A percentile compares a stretch with the other conserved stretches of the same genome.
phyloP scores from a whole-genome alignment of 2,888 invertebrate species.

The Cerastis leucographa region DNA sequence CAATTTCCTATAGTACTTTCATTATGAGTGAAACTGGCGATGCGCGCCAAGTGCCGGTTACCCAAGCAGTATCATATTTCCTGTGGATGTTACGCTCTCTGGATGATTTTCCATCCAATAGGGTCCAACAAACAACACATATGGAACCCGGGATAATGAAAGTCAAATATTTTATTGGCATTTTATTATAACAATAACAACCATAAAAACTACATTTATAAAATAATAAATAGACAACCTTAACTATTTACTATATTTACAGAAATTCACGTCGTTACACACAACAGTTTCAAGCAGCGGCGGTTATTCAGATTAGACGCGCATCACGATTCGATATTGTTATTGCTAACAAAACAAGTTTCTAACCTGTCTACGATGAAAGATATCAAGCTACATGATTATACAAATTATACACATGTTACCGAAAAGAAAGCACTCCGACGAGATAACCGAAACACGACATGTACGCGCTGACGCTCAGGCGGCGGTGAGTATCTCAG shows the following conservation, averaged over 20 bases:
- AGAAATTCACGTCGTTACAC: constrained; percentile 83
- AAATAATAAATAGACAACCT: constrained; percentile 86
- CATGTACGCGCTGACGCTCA: constrained; percentile 64
- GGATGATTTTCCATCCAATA: constrained; percentile 64
- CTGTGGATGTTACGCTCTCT: constrained; percentile 70
- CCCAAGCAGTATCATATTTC: constrained; percentile 78
- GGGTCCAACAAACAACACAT: constrained; percentile 24
- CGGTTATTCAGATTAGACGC: constrained; percentile 53
- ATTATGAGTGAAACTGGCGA: constrained; percentile 81
- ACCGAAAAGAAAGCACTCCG: constrained; percentile 81
- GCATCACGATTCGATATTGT: constrained; percentile 46
- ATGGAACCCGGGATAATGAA: constrained; percentile 52
- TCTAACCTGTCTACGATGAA: constrained; percentile 60
- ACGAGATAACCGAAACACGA: constrained; percentile 72
- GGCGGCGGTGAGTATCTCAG: constrained; percentile 69
- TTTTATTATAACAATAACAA: constrained; percentile 82
- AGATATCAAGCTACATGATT: constrained; percentile 74
- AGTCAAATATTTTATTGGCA: constrained; percentile 44
- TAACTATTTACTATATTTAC: constrained; percentile 83
- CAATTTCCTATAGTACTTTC: constrained; percentile 79
- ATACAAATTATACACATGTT: constrained; percentile 76
- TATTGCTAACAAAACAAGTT: constrained; percentile 66
- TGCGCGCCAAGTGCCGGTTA: constrained; percentile 76
- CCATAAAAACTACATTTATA: constrained; percentile 76
- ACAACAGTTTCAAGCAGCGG: constrained; percentile 59